Evolutionary conservation across 2,797 vertebrate genomes (phyloP).

Genomic region (Anguilla obscura): DNA sequence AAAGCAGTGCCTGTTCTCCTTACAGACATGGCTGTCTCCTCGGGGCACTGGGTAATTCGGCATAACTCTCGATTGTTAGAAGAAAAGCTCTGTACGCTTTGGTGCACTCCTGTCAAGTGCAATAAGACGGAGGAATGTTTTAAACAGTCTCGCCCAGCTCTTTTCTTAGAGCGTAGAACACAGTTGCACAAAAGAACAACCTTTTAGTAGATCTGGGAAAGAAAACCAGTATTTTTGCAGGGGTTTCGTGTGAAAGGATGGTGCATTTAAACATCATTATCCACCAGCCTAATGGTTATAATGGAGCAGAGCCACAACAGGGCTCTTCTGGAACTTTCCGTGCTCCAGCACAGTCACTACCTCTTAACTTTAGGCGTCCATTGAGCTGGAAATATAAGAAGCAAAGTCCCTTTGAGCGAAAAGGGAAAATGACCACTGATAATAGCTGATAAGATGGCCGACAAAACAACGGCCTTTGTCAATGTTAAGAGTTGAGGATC

Average conservation of each 20-base stretch:
- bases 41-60: conserved; percentile 20
- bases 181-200: not conserved
- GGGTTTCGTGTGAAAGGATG: not conserved
- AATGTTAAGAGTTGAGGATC: not conserved
- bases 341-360: not conserved
- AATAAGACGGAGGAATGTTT: conserved; percentile 37
- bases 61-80: conserved; percentile 34
- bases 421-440: not conserved
- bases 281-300: not conserved
- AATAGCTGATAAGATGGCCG: not conserved
- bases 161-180: not conserved
- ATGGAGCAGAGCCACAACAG: not conserved
- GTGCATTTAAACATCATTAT: not conserved
- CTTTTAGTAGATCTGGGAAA: not conserved
- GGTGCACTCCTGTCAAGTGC: conserved; percentile 45
- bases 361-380: not conserved
- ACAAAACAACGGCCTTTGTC: not conserved
- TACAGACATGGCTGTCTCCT: conserved; percentile 29
- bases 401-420: not conserved
- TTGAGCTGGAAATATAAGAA: not conserved
- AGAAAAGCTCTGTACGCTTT: conserved; percentile 38
- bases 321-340: not conserved
- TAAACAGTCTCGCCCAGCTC: not conserved
- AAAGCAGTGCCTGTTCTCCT: not conserved
- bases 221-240: not conserved